Evolutionary conservation across 1,140 invertebrate species (phyloP).

Genomic region (Zophobas morio): DNA sequence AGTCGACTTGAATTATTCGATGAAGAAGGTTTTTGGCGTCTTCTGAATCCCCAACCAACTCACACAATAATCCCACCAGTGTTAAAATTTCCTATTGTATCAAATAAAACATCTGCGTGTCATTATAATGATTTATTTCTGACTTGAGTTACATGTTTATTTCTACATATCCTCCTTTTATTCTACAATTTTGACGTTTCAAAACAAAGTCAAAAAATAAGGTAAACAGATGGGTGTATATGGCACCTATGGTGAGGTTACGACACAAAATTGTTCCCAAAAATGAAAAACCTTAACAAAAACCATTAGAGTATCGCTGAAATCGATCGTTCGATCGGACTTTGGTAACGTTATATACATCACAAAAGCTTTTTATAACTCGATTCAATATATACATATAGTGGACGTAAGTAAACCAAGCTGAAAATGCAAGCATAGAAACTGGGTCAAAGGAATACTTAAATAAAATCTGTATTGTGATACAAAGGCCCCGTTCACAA

Average conservation of each 20-base stretch:
- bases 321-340: constrained; percentile 58
- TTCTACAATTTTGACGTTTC: constrained; percentile 36
- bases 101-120: not conserved
- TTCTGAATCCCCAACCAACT: not conserved
- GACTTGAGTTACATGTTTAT: constrained; percentile 49
- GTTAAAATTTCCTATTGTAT: not conserved
- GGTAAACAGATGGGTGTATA: constrained; percentile 47
- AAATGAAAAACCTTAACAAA: constrained; percentile 46
- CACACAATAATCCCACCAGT: no score
- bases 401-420: constrained; percentile 48
- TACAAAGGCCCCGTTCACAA: constrained; percentile 41
- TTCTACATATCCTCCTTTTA: constrained; percentile 29
- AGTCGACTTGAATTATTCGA: constrained; percentile 26
- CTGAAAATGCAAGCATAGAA: constrained; percentile 27
- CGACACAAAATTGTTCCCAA: constrained; percentile 53
- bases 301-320: constrained; percentile 50
- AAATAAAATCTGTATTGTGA: constrained; percentile 47
- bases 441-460: constrained; percentile 3
- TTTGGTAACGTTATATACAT: constrained; percentile 57
- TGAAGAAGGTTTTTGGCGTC: constrained; percentile 14
- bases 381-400: constrained; percentile 58
- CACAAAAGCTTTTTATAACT: constrained; percentile 41
- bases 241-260: constrained; percentile 50
- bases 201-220: constrained; percentile 38
- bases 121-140: constrained; percentile 45